Percentiles rank a stretch among this genome's conserved stretches.
These are phyloP conservation scores for Gymnocheta viridis DNA, from an alignment of 2,888 invertebrate genomes.

Conservation along the genomic window DNA sequence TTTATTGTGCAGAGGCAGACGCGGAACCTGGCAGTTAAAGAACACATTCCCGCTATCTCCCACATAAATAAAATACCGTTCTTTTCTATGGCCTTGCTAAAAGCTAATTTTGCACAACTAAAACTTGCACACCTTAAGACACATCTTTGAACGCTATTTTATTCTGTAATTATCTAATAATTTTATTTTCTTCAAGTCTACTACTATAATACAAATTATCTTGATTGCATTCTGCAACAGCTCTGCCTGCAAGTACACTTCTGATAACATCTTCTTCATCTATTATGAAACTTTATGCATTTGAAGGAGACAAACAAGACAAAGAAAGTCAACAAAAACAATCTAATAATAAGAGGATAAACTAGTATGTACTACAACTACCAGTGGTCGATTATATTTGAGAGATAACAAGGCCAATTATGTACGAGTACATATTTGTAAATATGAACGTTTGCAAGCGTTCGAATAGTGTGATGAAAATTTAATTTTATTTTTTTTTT, in stretches of 20 bases:
- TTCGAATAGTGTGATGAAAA: background rate
- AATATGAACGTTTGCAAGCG: background rate
- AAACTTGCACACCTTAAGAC: too few species aligned
- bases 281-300: constrained; percentile 40
- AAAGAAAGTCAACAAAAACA: constrained; percentile 11
- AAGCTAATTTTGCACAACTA: too few species aligned
- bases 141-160: too few species aligned
- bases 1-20: background rate
- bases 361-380: constrained; percentile 32
- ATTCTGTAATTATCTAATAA: too few species aligned
- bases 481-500: background rate
- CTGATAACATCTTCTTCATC: background rate
- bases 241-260: background rate
- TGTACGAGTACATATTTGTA: background rate
- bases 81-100: too few species aligned
- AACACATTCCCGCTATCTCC: too few species aligned
- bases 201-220: background rate
- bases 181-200: background rate
- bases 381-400: constrained; percentile 60
- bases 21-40: too few species aligned
- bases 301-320: constrained; percentile 38
- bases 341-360: constrained; percentile 50
- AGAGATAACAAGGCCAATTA: constrained; percentile 63
- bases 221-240: constrained; percentile 1
- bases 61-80: too few species aligned